Conservation (phyloP, 2,888 invertebrate species). For the Drosophila borborema region DNA sequence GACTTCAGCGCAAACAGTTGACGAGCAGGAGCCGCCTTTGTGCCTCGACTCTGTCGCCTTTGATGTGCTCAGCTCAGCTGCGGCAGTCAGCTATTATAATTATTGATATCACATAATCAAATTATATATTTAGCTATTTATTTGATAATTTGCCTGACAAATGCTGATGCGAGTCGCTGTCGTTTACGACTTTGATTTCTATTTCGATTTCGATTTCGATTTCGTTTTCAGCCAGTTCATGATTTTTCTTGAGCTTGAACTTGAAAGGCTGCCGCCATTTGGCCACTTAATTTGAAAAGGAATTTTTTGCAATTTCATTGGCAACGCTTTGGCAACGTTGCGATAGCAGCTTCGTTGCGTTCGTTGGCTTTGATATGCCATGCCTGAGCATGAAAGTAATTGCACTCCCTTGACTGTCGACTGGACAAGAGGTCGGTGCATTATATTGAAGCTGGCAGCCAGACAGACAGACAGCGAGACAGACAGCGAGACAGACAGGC, state of each 20-base stretch:
- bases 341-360: not conserved
- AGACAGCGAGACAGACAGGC: not conserved
- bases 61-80: constrained; percentile 1
- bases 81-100: not conserved
- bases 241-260: not conserved
- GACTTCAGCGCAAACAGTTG: constrained; percentile 17
- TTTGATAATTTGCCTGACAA: not conserved
- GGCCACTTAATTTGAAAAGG: constrained; percentile 20
- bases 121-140: constrained; percentile 1
- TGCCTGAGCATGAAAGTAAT: constrained; percentile 53
- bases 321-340: not conserved
- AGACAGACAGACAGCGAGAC: constrained; percentile 8
- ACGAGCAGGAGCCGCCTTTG: constrained; percentile 10
- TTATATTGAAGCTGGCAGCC: constrained; percentile 51
- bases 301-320: constrained; percentile 18
- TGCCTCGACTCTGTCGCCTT: constrained; percentile 2
- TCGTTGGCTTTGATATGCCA: constrained; percentile 33
- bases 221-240: not conserved
- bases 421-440: constrained; percentile 32
- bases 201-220: too few relatives aligned
- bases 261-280: constrained; percentile 6
- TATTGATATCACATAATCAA: constrained; percentile 1
- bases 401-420: constrained; percentile 44
- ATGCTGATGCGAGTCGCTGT: not conserved
- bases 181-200: too few relatives aligned